Evolutionary conservation across 1,140 invertebrate genomes (phyloP).

Genomic region (Tetraneura akinire): DNA sequence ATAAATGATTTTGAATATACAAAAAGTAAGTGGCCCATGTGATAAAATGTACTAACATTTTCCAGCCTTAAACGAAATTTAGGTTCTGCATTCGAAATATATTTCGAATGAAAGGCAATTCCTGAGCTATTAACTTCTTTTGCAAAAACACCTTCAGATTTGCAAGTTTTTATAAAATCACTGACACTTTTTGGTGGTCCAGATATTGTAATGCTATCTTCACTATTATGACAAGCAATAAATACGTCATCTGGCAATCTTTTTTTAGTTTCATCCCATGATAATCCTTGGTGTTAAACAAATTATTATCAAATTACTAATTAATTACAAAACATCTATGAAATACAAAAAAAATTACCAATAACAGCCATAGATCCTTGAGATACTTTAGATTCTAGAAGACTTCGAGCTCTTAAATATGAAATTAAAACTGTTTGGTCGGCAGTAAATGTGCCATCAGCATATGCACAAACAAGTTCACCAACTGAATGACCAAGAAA

Average conservation of each 20-base stretch:
- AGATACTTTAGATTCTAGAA: conserved; percentile 63
- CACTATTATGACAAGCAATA: conserved; percentile 80
- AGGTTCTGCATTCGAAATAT: conserved; percentile 62
- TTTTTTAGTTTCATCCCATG: conserved; percentile 43
- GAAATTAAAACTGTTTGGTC: conserved; percentile 68
- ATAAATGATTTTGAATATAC: too few species aligned
- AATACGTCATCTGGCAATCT: conserved; percentile 67
- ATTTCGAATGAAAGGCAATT: conserved; percentile 76
- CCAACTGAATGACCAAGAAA: conserved; percentile 73
- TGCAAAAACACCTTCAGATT: conserved; percentile 77
- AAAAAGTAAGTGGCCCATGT: neutral
- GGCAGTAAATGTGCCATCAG: conserved; percentile 68
- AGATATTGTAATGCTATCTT: conserved; percentile 72
- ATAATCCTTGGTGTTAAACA: conserved; percentile 21
- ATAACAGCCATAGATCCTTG: conserved; percentile 65
- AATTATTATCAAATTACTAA: neutral
- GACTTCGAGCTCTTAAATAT: conserved; percentile 66
- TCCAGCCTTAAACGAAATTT: conserved; percentile 60
- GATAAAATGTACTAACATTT: conserved; percentile 56
- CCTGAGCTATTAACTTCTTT: conserved; percentile 78
- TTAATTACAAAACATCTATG: neutral
- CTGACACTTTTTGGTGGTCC: conserved; percentile 75
- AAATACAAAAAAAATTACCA: conserved; percentile 55
- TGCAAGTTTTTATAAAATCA: conserved; percentile 70
- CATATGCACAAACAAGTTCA: conserved; percentile 71